Evolutionary conservation across 2,797 vertebrate species (phyloP).

Genomic region (Chelonia mydas): DNA sequence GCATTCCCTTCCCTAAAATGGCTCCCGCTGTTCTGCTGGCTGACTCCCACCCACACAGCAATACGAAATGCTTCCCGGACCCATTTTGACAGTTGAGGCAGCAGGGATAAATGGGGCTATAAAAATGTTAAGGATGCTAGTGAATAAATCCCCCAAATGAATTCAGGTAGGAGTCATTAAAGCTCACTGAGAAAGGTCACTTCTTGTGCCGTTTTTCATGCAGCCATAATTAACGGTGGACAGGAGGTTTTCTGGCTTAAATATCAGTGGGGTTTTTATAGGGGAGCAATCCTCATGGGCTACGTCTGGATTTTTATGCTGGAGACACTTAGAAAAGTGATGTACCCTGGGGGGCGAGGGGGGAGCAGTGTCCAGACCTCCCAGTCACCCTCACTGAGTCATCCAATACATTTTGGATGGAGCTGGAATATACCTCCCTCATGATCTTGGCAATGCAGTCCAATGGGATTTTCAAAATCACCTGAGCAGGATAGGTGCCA

Average conservation of each 20-base stretch:
- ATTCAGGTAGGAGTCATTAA: not conserved
- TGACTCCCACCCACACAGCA: not conserved
- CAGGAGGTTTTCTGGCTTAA: not conserved
- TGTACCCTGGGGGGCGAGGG: not conserved
- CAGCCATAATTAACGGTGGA: accelerated
- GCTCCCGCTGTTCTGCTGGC: not conserved
- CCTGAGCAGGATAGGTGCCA: not conserved
- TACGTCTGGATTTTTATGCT: not conserved
- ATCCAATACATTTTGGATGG: not conserved
- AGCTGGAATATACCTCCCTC: not conserved
- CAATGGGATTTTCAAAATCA: not conserved
- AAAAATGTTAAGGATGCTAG: not conserved
- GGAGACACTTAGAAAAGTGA: not conserved
- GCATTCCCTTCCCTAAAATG: not conserved
- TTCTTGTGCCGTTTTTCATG: not conserved
- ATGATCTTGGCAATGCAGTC: not conserved
- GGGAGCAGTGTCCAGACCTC: not conserved
- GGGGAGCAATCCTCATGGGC: accelerated
- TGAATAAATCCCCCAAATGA: not conserved
- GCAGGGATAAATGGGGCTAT: not conserved
- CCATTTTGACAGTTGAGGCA: not conserved
- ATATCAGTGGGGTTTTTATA: not conserved
- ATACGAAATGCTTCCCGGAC: not conserved
- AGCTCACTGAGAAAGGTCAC: not conserved
- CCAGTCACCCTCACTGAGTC: not conserved